Percentiles rank a stretch among this genome's conserved stretches.
phyloP scores from a whole-genome alignment of 2,113 vertebrate genomes.

The Turdus rufiventris region DNA sequence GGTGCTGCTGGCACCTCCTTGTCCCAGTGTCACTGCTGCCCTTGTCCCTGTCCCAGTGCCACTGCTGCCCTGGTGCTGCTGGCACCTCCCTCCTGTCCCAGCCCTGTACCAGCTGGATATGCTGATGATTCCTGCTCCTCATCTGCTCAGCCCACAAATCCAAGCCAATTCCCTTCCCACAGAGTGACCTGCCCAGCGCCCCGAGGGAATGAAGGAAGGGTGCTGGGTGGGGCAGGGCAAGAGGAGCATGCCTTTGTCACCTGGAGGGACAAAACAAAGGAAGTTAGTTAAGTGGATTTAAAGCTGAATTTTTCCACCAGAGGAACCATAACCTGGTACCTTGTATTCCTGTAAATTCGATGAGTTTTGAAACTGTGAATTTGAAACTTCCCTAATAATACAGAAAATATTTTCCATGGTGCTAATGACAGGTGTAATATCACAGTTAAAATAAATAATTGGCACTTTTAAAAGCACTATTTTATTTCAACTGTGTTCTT shows the following conservation, averaged over 20 bases:
- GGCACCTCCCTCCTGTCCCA: background rate
- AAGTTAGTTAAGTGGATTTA: background rate
- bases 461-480: conserved; percentile 37
- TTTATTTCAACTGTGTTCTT: conserved; percentile 36
- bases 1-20: too few relatives aligned
- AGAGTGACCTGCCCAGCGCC: background rate
- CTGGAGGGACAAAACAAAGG: background rate
- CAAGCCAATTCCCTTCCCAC: background rate
- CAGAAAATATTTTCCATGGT: background rate
- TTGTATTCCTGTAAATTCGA: background rate
- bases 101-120: fast-evolving
- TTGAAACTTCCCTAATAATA: background rate
- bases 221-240: background rate
- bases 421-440: conserved; percentile 35
- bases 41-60: too few relatives aligned
- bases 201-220: background rate
- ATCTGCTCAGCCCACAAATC: background rate
- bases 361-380: background rate
- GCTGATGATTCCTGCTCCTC: background rate
- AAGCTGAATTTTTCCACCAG: background rate
- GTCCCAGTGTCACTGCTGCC: too few relatives aligned
- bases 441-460: conserved; percentile 62
- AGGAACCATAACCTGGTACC: background rate
- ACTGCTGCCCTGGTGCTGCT: too few relatives aligned
- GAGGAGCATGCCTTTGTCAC: background rate